These are phyloP conservation scores for Anadara kagoshimensis DNA, from an alignment of 1,140 invertebrate genomes.

Conservation along the genomic window DNA sequence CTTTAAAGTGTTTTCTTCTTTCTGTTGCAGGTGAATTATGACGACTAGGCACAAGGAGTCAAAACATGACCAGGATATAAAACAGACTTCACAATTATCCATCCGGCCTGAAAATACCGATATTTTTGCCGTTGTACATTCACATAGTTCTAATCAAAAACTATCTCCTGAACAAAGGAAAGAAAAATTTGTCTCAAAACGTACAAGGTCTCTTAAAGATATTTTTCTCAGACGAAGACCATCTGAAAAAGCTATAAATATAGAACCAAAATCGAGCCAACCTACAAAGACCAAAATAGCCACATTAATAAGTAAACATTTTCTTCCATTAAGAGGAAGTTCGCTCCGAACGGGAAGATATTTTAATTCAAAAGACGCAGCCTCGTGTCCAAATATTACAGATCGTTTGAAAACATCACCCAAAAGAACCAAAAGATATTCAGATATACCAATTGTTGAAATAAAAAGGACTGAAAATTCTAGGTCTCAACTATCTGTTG, in stretches of 20 bases:
- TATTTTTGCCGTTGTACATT: too few species aligned
- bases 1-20: too few species aligned
- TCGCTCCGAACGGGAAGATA: not conserved
- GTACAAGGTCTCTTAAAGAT: constrained; percentile 10
- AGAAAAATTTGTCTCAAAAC: constrained; percentile 2
- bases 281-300: constrained; percentile 3
- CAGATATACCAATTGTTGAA: not conserved
- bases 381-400: not conserved
- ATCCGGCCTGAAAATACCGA: too few species aligned
- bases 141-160: not conserved
- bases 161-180: constrained; percentile 3
- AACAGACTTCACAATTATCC: too few species aligned
- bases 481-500: too few species aligned
- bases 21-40: too few species aligned
- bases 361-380: constrained; percentile 3
- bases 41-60: too few species aligned
- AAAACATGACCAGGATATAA: too few species aligned
- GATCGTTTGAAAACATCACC: not conserved
- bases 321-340: constrained; percentile 4
- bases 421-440: not conserved
- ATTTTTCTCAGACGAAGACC: constrained; percentile 4
- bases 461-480: not conserved
- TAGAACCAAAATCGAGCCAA: not conserved
- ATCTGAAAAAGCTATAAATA: not conserved
- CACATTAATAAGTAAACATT: constrained; percentile 3